Conservation (phyloP, 2,888 invertebrate genomes). For the Tachina grossa region DNA sequence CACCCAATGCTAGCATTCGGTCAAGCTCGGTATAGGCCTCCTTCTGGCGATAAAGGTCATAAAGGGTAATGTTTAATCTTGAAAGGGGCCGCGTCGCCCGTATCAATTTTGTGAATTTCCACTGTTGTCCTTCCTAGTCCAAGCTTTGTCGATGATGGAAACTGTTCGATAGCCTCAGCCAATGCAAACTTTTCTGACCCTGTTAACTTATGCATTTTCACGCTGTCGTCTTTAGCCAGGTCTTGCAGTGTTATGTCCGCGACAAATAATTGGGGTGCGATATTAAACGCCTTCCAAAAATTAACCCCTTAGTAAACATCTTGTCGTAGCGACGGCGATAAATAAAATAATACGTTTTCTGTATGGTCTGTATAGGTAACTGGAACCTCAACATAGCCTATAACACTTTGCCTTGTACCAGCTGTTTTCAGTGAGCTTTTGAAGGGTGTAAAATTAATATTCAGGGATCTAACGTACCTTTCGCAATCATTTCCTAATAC, state of each 20-base stretch:
- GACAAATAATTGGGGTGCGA: constrained; percentile 21
- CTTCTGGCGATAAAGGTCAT: background rate
- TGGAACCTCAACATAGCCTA: background rate
- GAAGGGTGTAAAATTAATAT: background rate
- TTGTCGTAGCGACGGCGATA: constrained; percentile 1
- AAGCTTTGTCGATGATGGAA: constrained; percentile 19
- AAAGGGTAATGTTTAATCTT: constrained; percentile 9
- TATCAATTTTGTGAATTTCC: constrained; percentile 19
- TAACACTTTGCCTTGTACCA: background rate
- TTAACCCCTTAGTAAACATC: constrained; percentile 8
- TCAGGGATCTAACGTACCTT: background rate
- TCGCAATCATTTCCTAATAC: constrained; percentile 14
- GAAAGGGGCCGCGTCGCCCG: background rate
- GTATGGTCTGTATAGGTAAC: background rate
- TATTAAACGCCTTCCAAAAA: constrained; percentile 37
- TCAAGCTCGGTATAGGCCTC: constrained; percentile 4
- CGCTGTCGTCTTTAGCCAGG: background rate
- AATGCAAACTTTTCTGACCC: background rate
- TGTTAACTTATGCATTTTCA: constrained; percentile 8
- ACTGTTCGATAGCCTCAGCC: background rate
- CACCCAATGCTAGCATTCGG: background rate
- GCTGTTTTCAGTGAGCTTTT: background rate
- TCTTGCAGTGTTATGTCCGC: constrained; percentile 3
- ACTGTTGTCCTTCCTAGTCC: constrained; percentile 23
- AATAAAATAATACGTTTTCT: background rate